Evolutionary conservation across 1,140 invertebrate species (phyloP).

Genomic region (Drosophila melanica): DNA sequence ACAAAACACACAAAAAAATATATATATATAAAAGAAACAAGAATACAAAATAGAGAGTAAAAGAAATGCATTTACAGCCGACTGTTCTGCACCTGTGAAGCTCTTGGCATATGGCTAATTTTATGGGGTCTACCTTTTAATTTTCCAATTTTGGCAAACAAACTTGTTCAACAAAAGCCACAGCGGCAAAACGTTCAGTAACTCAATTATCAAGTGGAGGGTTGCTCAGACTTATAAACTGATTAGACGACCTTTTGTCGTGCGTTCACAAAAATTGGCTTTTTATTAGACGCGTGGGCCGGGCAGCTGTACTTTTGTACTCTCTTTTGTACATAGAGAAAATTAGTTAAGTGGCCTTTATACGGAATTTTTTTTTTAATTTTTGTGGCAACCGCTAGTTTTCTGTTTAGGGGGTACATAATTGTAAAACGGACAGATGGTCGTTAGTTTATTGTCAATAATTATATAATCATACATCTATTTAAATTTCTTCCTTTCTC

Average conservation of each 20-base stretch:
- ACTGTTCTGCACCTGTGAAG: slow-evolving; percentile 47
- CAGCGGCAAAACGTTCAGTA: slow-evolving; percentile 53
- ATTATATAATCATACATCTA: neutral
- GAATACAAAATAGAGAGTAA: no score
- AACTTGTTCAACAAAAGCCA: slow-evolving; percentile 44
- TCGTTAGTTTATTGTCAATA: neutral
- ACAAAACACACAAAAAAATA: slow-evolving; percentile 27
- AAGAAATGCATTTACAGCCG: slow-evolving; percentile 1
- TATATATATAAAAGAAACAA: neutral
- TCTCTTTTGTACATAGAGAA: slow-evolving; percentile 17
- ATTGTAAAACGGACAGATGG: slow-evolving; percentile 26
- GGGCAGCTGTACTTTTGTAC: slow-evolving; percentile 26
- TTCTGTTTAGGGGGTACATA: slow-evolving; percentile 14
- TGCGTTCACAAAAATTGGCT: slow-evolving; percentile 45
- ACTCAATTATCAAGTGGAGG: slow-evolving; percentile 60
- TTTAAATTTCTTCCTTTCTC: neutral
- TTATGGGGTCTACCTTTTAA: slow-evolving; percentile 50
- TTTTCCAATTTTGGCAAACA: slow-evolving; percentile 60
- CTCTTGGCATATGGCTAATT: slow-evolving; percentile 71
- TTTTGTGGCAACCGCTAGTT: slow-evolving; percentile 43
- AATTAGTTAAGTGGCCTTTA: slow-evolving; percentile 9
- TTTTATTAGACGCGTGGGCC: slow-evolving; percentile 60
- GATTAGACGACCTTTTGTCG: slow-evolving; percentile 63
- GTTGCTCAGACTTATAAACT: slow-evolving; percentile 55
- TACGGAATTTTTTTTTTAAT: neutral